Conservation (phyloP, 30 jellyfish, hydroid and myxozoan genomes). For the Pseudorhiza aurosa region DNA sequence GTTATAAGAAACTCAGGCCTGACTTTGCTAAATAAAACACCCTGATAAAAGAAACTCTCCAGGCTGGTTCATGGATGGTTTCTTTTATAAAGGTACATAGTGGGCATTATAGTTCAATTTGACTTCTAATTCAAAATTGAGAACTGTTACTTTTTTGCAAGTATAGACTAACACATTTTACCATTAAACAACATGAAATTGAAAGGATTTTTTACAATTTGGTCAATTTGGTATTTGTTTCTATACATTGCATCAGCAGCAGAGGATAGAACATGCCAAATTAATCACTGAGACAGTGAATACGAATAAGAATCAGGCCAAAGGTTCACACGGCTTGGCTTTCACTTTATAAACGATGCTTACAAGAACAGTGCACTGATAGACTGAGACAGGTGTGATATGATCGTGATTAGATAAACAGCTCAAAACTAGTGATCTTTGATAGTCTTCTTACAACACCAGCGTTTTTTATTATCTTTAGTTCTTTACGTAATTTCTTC, state of each 20-base stretch:
- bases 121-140: not conserved
- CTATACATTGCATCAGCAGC: too few species aligned
- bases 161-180: not conserved
- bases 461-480: conserved; percentile 12
- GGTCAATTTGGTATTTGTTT: not conserved
- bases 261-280: too few species aligned
- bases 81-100: conserved; percentile 8
- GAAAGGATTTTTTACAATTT: too few species aligned
- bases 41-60: not conserved
- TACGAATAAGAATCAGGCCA: too few species aligned
- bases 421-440: conserved; percentile 35
- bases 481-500: conserved; percentile 24
- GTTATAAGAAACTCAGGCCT: conserved; percentile 23
- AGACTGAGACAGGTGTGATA: too few species aligned
- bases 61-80: not conserved
- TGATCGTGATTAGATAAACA: conserved; percentile 22
- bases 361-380: too few species aligned
- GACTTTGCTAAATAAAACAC: conserved; percentile 3
- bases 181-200: not conserved
- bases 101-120: not conserved
- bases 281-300: too few species aligned
- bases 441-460: conserved; percentile 41
- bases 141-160: not conserved
- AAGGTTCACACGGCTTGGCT: too few species aligned
- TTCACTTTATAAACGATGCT: too few species aligned